These are phyloP conservation scores for Synergus umbraculus DNA, from an alignment of 2,888 invertebrate species.

Conservation along the genomic window DNA sequence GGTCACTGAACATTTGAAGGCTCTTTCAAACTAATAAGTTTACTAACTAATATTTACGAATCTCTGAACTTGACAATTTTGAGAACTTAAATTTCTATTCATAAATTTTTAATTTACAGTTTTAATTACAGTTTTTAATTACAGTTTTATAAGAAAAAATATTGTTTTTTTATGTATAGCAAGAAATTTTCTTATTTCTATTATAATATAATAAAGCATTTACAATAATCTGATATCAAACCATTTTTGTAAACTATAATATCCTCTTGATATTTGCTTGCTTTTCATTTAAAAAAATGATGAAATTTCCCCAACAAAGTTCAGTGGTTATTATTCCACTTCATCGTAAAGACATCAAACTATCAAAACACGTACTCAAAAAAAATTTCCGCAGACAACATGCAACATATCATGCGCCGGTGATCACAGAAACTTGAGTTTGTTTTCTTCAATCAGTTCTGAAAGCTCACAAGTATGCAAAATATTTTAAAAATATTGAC, in stretches of 20 bases:
- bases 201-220: neutral
- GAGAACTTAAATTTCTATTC: neutral
- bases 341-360: neutral
- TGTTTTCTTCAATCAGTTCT: conserved; percentile 1
- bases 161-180: neutral
- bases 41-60: neutral
- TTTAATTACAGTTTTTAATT: neutral
- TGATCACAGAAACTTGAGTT: neutral
- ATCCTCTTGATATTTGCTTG: neutral
- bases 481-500: neutral
- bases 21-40: neutral
- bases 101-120: neutral
- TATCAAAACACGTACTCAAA: neutral
- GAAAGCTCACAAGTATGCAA: neutral
- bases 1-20: neutral
- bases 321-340: neutral
- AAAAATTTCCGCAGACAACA: neutral
- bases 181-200: neutral
- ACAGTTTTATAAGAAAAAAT: neutral
- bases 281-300: neutral
- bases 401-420: neutral
- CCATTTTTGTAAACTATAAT: neutral
- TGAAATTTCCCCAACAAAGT: neutral
- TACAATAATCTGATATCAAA: neutral
- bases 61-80: neutral